phyloP scores from a whole-genome alignment of 1,140 invertebrate genomes.

The Calycopis cecrops region DNA sequence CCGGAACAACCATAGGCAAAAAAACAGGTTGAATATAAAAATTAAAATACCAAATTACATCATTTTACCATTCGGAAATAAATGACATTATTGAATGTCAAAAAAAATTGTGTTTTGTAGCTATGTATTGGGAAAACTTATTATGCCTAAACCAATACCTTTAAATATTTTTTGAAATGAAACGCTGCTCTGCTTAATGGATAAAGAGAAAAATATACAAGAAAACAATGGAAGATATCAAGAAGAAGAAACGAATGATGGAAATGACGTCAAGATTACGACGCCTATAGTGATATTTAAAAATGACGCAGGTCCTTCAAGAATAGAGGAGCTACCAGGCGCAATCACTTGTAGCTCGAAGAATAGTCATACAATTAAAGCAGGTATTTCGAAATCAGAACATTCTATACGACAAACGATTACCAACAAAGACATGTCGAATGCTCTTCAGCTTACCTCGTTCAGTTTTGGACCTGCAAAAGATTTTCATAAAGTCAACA shows the following conservation, averaged over 20 bases:
- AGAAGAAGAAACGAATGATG: conserved; percentile 29
- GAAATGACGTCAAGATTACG: conserved; percentile 26
- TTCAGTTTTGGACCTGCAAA: conserved; percentile 38
- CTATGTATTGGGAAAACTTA: neutral
- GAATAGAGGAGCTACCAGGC: conserved; percentile 42
- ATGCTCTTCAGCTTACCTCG: conserved; percentile 49
- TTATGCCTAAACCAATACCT: conserved; percentile 35
- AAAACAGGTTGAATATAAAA: neutral
- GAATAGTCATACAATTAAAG: conserved; percentile 23
- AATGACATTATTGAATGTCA: neutral
- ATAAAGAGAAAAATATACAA: conserved; percentile 35
- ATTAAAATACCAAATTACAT: neutral
- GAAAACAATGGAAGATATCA: conserved; percentile 27
- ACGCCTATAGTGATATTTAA: conserved; percentile 21
- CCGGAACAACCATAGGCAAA: neutral
- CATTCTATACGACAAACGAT: conserved; percentile 48
- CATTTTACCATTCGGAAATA: neutral
- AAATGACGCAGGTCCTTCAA: conserved; percentile 56
- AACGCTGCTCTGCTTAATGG: conserved; percentile 39
- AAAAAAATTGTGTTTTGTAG: neutral
- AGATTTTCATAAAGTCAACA: conserved; percentile 33
- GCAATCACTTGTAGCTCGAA: conserved; percentile 31
- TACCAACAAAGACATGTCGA: conserved; percentile 50
- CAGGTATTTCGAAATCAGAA: conserved; percentile 60
- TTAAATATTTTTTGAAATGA: conserved; percentile 38